Evolutionary conservation across 1,140 invertebrate genomes (phyloP).

Genomic region (Formica exsecta): DNA sequence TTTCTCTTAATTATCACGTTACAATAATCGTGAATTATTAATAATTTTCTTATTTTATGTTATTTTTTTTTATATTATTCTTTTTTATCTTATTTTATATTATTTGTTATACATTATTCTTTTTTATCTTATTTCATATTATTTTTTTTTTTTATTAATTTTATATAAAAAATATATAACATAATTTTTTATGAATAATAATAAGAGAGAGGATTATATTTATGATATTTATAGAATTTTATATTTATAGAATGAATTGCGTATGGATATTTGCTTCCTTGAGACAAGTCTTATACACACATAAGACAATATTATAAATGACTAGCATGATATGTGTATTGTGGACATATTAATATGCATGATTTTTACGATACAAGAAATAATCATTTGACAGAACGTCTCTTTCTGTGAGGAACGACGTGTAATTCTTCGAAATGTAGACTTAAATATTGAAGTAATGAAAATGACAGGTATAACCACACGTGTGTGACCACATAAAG

Average conservation of each 20-base stretch:
- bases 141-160: no score
- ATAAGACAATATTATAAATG: conserved; percentile 16
- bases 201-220: neutral
- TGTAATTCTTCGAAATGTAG: neutral
- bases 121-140: neutral
- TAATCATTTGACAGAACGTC: conserved; percentile 1
- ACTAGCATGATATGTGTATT: neutral
- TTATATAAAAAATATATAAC: neutral
- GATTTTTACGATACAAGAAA: conserved; percentile 2
- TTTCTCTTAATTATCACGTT: neutral
- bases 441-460: conserved; percentile 12
- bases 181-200: neutral
- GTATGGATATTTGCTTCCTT: neutral
- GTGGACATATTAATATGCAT: conserved; percentile 11
- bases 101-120: neutral
- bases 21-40: neutral
- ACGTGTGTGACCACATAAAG: conserved; percentile 41
- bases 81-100: neutral
- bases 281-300: neutral
- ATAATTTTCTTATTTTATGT: neutral
- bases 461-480: conserved; percentile 29
- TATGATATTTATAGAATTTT: neutral
- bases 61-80: neutral
- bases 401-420: neutral
- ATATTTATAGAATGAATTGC: conserved; percentile 4